Base-by-base conservation (phyloP, 2,797 vertebrate species). In the Danio kyathit region DNA sequence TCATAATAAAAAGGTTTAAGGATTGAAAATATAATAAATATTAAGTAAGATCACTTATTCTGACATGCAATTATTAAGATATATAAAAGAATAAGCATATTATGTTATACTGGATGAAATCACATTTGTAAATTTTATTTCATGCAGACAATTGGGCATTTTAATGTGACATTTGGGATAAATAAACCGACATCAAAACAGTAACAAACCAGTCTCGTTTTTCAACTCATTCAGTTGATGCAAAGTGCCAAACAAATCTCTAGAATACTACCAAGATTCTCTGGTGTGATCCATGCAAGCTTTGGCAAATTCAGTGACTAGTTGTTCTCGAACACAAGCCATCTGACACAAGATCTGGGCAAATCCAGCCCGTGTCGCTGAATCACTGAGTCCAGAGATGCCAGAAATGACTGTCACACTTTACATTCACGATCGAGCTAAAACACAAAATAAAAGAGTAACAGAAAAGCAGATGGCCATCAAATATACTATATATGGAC, bases 401-500 rank as follows among this genome's bases (percentile, higher is more conserved):
- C 56, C 64, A 82, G 9, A 52, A 14, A 11, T 29, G 21, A 57
- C 51, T 38, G 11, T 29, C 56, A 57, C 19, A 57, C 59, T 64
- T 44, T 29, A 41, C 59, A 56, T 57, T 70, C 52, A 21, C 19
- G 17, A 70, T 48, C 19, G 41, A 70, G 40, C 49, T 46, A 56
- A 63, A 57, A 65, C 52, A 43, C 60, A 16, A 70, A 66, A 46
- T 54, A 61, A 41, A 12, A 64, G 49, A 46, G 60, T 17, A 11
- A 66, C 1, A 74, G 11, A 60, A 71, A 78, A 65, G 63, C 41
- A 74, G 44, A 74, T 71, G 51, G 67, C 64, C 44, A 70, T 17
- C 8, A 16, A 51, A 29, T 3, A 3, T 3, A 29, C 5, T 52
- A 14, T 48, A 66, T 48, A 48, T 38, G 4, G 51, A 70, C 6